Evolutionary conservation across 2,888 invertebrate species (phyloP), one percentile per base, ranked within the genome.

Genomic region (Thymelicus acteon): DNA sequence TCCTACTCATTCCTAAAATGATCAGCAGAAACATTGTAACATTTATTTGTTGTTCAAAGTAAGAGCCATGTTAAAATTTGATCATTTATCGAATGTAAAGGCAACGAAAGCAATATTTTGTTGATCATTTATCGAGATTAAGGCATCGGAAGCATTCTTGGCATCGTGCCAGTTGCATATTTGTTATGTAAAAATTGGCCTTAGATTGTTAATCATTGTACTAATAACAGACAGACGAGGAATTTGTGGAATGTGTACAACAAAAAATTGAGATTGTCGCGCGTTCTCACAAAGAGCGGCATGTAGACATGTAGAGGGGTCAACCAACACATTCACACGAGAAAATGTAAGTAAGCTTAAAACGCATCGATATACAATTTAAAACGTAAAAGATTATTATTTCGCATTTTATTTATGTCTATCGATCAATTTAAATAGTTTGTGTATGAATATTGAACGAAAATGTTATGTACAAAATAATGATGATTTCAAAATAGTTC

Each of bases 221-320:
- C 76, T 85, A 85, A 76, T 85, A 85, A 86, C 86, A 79, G 83
- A 86, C 86, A 79, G 83, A 81, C 80, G 82, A 83, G 81, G 84
- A 85, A 88, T 88, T 85, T 81, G 81, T 76, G 81, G 87, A 84
- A 88, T 84, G 82, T 83, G 73, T 71, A 74, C 74, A 74, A 63
- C 64, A 68, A 68, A 60, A 68, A 67, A 60, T 60, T 61, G 73
- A 75, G 74, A 74, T 69, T 73, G 68, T 72, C 72, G 40, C 71
- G 71, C 70, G 64, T 31, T 65, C 64, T 40, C 54, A 54, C 63
- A 63, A 39, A 57, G 15, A 61, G 44, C 67, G 31, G 6, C 49
- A 24, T 15, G 60, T 44, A 60, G 31, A 31, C 31, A 5, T 31
- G 31, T 31, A 31, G 31, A 31, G 31, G 31, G 31, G 31, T 31